Percentiles rank a stretch among this genome's conserved stretches.
These are phyloP conservation scores for Polietes domitor DNA, from an alignment of 2,888 invertebrate species.

Conservation along the genomic window DNA sequence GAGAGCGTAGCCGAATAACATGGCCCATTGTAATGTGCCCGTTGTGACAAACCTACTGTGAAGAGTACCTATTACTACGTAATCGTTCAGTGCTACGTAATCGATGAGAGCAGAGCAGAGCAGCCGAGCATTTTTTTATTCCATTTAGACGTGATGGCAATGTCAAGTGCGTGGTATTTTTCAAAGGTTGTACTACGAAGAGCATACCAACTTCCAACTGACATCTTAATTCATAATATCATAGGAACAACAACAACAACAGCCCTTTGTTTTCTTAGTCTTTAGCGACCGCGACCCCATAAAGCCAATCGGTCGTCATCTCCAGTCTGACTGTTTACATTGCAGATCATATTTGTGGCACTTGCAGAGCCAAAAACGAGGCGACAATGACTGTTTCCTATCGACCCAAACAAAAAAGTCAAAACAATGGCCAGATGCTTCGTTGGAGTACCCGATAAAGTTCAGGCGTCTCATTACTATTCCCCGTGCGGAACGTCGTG, in stretches of 20 bases:
- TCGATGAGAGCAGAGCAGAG: conserved; percentile 25
- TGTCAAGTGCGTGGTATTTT: conserved; percentile 64
- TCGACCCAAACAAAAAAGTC: background rate
- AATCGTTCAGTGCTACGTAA: conserved; percentile 33
- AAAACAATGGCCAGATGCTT: conserved; percentile 7
- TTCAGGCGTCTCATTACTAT: conserved; percentile 41
- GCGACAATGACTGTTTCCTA: background rate
- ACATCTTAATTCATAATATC: background rate
- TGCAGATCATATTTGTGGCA: background rate
- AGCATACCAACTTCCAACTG: background rate
- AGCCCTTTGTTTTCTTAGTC: conserved; percentile 25
- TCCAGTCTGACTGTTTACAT: background rate
- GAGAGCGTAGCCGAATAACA: background rate
- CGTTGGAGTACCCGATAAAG: background rate
- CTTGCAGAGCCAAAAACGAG: background rate
- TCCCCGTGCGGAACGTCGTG: background rate
- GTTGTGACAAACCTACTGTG: background rate
- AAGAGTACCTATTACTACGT: conserved; percentile 19
- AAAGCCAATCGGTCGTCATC: background rate
- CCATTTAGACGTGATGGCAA: conserved; percentile 58
- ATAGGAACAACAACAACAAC: conserved; percentile 3
- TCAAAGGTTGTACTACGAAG: conserved; percentile 10
- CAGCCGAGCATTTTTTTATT: conserved; percentile 26
- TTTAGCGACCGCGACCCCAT: conserved; percentile 7
- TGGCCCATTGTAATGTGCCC: background rate